These are phyloP conservation scores for Aphidius ervi DNA, from an alignment of 1,140 invertebrate species.

Conservation along the genomic window DNA sequence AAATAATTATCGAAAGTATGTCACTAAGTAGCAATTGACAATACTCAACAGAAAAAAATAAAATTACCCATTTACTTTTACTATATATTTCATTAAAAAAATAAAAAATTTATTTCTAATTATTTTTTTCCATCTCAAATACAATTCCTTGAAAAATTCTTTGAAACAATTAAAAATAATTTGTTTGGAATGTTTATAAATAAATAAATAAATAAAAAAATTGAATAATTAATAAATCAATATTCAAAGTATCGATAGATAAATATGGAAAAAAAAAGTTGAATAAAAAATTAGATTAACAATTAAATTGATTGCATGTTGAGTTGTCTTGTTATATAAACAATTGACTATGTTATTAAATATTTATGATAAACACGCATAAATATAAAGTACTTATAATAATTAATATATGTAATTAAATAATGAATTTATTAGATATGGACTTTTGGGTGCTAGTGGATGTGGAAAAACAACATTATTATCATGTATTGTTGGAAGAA, in stretches of 20 bases:
- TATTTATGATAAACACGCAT: neutral
- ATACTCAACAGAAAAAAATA: too few species aligned
- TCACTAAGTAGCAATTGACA: too few species aligned
- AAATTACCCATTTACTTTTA: too few species aligned
- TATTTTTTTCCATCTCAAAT: too few species aligned
- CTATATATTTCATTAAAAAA: too few species aligned
- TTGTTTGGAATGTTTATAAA: too few species aligned
- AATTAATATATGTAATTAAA: neutral
- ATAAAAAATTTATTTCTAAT: too few species aligned
- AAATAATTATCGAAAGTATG: too few species aligned
- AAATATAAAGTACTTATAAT: conserved; percentile 4
- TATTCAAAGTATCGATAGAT: conserved; percentile 51
- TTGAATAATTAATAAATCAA: too few species aligned
- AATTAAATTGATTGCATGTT: neutral
- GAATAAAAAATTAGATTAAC: neutral
- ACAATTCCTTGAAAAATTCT: too few species aligned
- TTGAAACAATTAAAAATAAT: too few species aligned
- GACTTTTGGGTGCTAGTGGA: conserved; percentile 79
- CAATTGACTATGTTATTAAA: neutral
- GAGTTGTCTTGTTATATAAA: neutral
- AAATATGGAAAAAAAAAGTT: conserved; percentile 66
- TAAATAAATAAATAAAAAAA: too few species aligned
- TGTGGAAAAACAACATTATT: conserved; percentile 83
- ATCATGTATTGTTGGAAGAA: conserved; percentile 80
- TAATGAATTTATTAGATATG: conserved; percentile 62